These are phyloP conservation scores for Cottoperca gobio DNA, from an alignment of 2,797 vertebrate genomes.

Conservation along the genomic window DNA sequence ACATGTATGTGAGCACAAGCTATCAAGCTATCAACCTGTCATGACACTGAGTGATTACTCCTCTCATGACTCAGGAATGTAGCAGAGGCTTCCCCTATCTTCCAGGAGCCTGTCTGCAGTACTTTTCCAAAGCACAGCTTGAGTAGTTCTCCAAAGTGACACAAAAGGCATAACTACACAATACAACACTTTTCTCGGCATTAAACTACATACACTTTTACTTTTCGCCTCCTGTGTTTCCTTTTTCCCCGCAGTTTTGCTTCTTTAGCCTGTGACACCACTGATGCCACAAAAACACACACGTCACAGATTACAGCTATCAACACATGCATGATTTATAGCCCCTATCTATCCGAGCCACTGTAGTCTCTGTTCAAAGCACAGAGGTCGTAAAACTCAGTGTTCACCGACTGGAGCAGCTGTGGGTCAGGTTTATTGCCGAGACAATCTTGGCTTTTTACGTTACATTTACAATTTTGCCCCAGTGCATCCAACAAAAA, in stretches of 20 bases:
- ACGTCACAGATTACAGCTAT: slow-evolving; percentile 59
- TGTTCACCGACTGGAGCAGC: slow-evolving; percentile 41
- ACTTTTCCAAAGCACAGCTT: slow-evolving; percentile 66
- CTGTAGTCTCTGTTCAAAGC: slow-evolving; percentile 44
- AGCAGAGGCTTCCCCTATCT: slow-evolving; percentile 47
- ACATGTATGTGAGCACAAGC: slow-evolving; percentile 59
- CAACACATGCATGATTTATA: slow-evolving; percentile 66
- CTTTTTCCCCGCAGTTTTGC: not conserved
- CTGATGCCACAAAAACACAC: slow-evolving; percentile 36
- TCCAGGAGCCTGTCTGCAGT: slow-evolving; percentile 36
- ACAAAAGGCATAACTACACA: not conserved
- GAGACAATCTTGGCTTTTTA: slow-evolving; percentile 24
- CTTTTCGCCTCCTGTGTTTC: not conserved
- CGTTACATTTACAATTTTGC: not conserved
- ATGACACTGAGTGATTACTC: slow-evolving; percentile 66
- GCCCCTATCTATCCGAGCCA: slow-evolving; percentile 49
- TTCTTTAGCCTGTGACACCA: slow-evolving; percentile 20
- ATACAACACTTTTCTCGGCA: not conserved
- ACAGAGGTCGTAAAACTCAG: slow-evolving; percentile 55
- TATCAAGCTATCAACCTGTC: slow-evolving; percentile 58
- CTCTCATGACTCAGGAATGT: slow-evolving; percentile 70
- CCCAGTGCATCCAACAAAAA: slow-evolving; percentile 19
- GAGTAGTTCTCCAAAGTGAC: slow-evolving; percentile 51
- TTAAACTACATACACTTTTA: not conserved
- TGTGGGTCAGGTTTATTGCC: slow-evolving; percentile 54